These are phyloP conservation scores for Holcopasites calliopsidis DNA, from an alignment of 1,140 invertebrate genomes.

Conservation along the genomic window DNA sequence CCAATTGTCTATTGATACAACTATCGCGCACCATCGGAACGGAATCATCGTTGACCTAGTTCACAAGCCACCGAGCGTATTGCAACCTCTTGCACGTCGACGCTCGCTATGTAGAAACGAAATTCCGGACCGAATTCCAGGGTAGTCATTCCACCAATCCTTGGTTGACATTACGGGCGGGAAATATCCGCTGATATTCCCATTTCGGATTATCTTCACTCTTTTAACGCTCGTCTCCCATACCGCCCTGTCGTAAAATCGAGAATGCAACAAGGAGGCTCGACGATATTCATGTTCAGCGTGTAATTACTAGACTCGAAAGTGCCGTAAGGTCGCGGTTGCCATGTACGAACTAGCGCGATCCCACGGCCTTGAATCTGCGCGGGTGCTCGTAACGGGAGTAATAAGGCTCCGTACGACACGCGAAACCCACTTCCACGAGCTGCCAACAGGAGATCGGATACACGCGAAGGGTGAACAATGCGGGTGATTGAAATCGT, in stretches of 20 bases:
- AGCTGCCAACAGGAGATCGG: background rate
- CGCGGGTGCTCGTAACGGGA: slow-evolving; percentile 26
- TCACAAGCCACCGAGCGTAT: background rate
- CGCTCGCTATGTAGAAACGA: background rate
- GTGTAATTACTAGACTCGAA: slow-evolving; percentile 27
- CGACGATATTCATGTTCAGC: background rate
- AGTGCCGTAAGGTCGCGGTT: slow-evolving; percentile 24
- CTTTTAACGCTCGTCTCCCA: background rate
- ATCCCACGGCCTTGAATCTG: slow-evolving; percentile 40
- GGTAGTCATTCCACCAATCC: background rate
- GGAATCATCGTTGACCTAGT: slow-evolving; percentile 9
- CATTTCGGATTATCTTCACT: background rate
- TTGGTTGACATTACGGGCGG: background rate
- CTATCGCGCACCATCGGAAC: background rate
- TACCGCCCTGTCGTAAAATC: too few relatives aligned
- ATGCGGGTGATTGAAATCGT: slow-evolving; percentile 19
- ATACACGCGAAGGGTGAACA: too few relatives aligned
- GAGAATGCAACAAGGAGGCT: too few relatives aligned
- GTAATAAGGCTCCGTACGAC: slow-evolving; percentile 14
- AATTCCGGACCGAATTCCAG: background rate
- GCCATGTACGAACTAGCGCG: slow-evolving; percentile 8
- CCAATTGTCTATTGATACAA: slow-evolving; percentile 7
- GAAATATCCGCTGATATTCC: background rate
- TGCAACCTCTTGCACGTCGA: background rate
- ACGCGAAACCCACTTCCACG: slow-evolving; percentile 11